Evolutionary conservation across 2,113 vertebrate species (phyloP).

Genomic region (Prunella fulvescens): DNA sequence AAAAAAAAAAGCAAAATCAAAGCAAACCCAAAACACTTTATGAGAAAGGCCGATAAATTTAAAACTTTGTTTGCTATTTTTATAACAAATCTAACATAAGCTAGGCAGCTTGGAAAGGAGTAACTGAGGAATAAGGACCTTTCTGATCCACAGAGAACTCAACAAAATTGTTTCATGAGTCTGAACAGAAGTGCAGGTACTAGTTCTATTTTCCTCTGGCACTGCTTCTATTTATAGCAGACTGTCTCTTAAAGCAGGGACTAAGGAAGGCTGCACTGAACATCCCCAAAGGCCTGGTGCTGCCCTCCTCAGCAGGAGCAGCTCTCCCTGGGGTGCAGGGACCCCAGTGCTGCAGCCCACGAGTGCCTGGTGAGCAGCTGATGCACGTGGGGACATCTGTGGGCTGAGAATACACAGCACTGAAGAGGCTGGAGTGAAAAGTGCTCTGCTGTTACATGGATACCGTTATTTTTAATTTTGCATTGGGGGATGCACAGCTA

Average conservation of each 20-base stretch:
- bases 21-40: neutral
- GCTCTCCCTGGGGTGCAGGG: accelerated
- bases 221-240: neutral
- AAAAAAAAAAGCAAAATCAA: neutral
- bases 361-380: neutral
- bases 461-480: slow-evolving; percentile 34
- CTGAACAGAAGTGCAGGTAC: neutral
- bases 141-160: neutral
- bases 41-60: neutral
- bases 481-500: neutral
- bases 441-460: neutral
- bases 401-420: neutral
- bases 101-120: neutral
- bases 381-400: neutral
- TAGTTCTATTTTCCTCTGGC: neutral
- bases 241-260: neutral
- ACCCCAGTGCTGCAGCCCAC: neutral
- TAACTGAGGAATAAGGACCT: neutral
- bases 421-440: neutral
- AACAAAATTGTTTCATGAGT: neutral
- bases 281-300: accelerated
- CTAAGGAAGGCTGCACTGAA: accelerated
- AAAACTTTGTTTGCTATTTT: neutral
- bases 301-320: neutral
- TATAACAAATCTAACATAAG: neutral